Evolutionary conservation across 1,140 invertebrate genomes (phyloP).

Genomic region (Nylanderia fulva): DNA sequence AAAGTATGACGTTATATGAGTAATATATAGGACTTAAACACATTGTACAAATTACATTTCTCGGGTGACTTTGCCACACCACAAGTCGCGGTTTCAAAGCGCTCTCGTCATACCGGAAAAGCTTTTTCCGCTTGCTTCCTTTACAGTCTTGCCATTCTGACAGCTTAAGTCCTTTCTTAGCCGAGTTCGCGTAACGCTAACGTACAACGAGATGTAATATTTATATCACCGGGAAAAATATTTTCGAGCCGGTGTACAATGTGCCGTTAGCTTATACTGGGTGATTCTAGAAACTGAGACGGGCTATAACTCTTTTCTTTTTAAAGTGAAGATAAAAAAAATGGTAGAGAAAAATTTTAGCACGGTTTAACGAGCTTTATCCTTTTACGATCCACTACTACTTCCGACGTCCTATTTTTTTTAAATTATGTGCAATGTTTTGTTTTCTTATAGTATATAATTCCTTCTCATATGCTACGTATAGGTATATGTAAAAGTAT

Average conservation of each 20-base stretch:
- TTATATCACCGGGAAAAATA: constrained; percentile 64
- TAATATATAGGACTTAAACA: constrained; percentile 55
- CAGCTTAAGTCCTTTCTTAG: constrained; percentile 64
- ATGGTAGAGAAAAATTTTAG: background rate
- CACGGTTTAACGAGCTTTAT: background rate
- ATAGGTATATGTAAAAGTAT: too few species aligned
- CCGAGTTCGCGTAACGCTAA: constrained; percentile 23
- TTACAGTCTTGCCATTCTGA: constrained; percentile 58
- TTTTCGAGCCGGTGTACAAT: background rate
- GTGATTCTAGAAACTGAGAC: background rate
- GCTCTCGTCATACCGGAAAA: constrained; percentile 46
- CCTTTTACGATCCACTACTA: background rate
- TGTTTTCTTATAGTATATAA: background rate
- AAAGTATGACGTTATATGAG: constrained; percentile 26
- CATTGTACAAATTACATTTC: constrained; percentile 60
- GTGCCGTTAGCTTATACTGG: background rate
- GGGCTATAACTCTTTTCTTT: background rate
- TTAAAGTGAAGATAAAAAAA: constrained; percentile 12
- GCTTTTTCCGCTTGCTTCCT: constrained; percentile 67
- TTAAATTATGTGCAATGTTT: background rate
- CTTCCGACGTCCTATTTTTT: background rate
- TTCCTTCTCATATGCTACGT: background rate
- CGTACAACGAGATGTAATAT: constrained; percentile 68
- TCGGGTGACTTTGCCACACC: constrained; percentile 11
- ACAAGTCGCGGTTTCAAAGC: constrained; percentile 22